phyloP scores from a whole-genome alignment of 2,888 invertebrate genomes.

The Timema cristinae region DNA sequence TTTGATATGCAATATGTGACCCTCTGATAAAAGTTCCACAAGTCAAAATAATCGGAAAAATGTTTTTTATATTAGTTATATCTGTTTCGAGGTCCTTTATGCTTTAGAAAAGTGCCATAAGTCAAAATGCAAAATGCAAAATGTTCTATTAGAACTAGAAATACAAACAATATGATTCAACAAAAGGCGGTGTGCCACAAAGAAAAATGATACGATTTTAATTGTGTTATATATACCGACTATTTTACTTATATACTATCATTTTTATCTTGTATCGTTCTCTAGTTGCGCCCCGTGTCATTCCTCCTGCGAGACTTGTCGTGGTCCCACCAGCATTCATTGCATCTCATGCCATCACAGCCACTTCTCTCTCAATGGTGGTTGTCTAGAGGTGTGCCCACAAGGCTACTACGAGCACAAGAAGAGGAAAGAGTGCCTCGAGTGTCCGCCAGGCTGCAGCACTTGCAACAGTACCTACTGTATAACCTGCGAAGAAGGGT shows the following conservation, averaged over 20 bases:
- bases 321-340: conserved; percentile 30
- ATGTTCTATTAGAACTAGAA: too few species aligned
- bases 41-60: too few species aligned
- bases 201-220: too few species aligned
- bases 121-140: too few species aligned
- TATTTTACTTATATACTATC: conserved; percentile 15
- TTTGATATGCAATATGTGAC: too few species aligned
- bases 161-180: too few species aligned
- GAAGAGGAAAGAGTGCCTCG: conserved; percentile 32
- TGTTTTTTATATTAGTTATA: too few species aligned
- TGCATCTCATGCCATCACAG: conserved; percentile 38
- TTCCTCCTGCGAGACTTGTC: conserved; percentile 33
- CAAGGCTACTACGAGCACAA: conserved; percentile 32
- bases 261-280: background rate
- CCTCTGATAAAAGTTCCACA: too few species aligned
- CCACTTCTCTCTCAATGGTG: conserved; percentile 32
- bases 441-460: conserved; percentile 36
- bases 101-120: too few species aligned
- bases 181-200: too few species aligned
- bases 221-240: background rate
- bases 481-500: conserved; percentile 33
- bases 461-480: conserved; percentile 35
- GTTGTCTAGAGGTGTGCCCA: conserved; percentile 34
- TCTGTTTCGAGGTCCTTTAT: too few species aligned
- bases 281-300: conserved; percentile 33